Evolutionary conservation across 2,113 vertebrate genomes (phyloP).

Genomic region (Lipotes vexillifer): DNA sequence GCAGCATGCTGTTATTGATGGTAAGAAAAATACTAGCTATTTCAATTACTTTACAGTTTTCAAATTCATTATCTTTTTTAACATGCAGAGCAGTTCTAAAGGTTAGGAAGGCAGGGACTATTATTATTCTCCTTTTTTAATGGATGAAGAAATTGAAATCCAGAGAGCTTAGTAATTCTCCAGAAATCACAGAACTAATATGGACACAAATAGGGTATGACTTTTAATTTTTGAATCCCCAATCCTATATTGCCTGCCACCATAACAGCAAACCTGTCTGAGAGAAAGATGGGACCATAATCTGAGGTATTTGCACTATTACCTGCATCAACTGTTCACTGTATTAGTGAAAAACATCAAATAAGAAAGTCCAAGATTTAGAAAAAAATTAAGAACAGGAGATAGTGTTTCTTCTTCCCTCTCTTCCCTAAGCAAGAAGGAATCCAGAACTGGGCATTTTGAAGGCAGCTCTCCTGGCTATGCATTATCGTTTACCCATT

Average conservation of each 20-base stretch:
- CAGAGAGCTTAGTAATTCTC: background rate
- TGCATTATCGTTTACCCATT: background rate
- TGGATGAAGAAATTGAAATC: background rate
- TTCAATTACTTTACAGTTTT: background rate
- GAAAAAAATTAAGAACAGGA: background rate
- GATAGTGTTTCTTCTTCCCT: background rate
- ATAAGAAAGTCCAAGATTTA: background rate
- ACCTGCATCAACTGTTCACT: background rate
- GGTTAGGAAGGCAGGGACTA: background rate
- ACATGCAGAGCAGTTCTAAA: background rate
- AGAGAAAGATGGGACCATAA: background rate
- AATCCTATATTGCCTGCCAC: background rate
- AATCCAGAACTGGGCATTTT: background rate
- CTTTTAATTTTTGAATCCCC: background rate
- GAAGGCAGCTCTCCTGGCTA: background rate
- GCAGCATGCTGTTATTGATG: background rate
- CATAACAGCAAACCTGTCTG: background rate
- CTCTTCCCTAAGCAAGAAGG: background rate
- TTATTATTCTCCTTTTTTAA: background rate
- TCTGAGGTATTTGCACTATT: background rate
- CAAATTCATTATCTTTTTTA: background rate
- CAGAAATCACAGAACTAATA: background rate
- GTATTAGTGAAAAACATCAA: constrained; percentile 2
- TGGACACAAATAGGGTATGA: background rate
- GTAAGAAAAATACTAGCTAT: background rate